A percentile compares a stretch with the other conserved stretches of the same genome.
Conservation (phyloP, 2,888 invertebrate species). For the Trachelus troglodyta region DNA sequence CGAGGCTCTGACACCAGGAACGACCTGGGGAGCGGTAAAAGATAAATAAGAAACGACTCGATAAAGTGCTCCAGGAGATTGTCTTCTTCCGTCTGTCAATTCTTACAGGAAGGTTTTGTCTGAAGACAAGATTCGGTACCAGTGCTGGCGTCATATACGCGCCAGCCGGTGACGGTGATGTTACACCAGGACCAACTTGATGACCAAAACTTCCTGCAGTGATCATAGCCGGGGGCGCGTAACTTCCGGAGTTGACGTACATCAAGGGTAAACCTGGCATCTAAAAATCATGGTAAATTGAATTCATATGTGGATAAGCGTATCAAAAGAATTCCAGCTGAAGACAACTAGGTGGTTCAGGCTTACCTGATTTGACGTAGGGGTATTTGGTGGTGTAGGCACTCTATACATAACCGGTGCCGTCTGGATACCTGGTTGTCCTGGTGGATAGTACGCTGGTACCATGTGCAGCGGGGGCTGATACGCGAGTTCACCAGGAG, state of each 20-base stretch:
- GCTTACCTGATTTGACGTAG: slow-evolving; percentile 58
- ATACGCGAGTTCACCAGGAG: slow-evolving; percentile 55
- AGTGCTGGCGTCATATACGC: slow-evolving; percentile 57
- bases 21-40: slow-evolving; percentile 36
- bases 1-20: slow-evolving; percentile 56
- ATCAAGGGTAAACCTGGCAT: slow-evolving; percentile 60
- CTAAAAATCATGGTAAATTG: slow-evolving; percentile 30
- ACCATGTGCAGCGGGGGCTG: slow-evolving; percentile 60
- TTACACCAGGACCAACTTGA: slow-evolving; percentile 54
- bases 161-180: slow-evolving; percentile 52
- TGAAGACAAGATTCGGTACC: slow-evolving; percentile 60
- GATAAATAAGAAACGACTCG: background rate
- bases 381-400: slow-evolving; percentile 61
- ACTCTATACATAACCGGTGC: slow-evolving; percentile 62
- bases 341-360: background rate
- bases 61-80: background rate
- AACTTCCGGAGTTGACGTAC: slow-evolving; percentile 62
- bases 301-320: background rate
- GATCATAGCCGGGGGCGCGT: slow-evolving; percentile 55
- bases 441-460: slow-evolving; percentile 56
- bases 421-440: slow-evolving; percentile 57
- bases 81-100: background rate
- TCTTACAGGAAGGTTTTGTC: slow-evolving; percentile 62
- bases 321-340: background rate
- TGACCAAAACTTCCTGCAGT: slow-evolving; percentile 56